Conservation (phyloP, 1,140 invertebrate species). For the Panonychus citri region DNA sequence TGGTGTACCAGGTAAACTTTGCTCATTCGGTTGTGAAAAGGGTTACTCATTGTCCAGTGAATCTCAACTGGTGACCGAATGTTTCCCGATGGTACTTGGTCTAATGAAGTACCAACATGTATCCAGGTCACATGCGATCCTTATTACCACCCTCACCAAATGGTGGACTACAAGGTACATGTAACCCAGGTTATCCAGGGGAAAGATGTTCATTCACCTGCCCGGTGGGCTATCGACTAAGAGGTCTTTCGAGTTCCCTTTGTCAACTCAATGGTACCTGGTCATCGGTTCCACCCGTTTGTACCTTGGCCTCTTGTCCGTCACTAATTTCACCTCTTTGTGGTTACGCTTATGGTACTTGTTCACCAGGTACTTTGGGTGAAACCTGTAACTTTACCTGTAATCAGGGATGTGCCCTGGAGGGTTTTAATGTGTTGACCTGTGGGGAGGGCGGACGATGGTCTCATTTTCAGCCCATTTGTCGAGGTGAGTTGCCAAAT, state of each 20-base stretch:
- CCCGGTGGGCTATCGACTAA: constrained; percentile 1
- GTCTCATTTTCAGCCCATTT: constrained; percentile 3
- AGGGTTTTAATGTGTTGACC: not conserved
- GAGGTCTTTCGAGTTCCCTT: constrained; percentile 17
- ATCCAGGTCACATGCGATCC: not conserved
- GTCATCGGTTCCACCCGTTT: constrained; percentile 13
- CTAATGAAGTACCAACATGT: not conserved
- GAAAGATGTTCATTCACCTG: constrained; percentile 6
- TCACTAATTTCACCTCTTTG: not conserved
- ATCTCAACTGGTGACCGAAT: not conserved
- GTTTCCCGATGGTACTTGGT: not conserved
- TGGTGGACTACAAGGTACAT: constrained; percentile 7
- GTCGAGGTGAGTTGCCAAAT: not conserved
- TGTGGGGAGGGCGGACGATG: constrained; percentile 7
- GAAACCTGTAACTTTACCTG: constrained; percentile 7
- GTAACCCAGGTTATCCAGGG: constrained; percentile 4
- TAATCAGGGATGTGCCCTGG: not conserved
- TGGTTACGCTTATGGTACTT: constrained; percentile 3
- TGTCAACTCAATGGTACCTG: constrained; percentile 28
- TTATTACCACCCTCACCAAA: constrained; percentile 1
- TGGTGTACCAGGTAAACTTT: constrained; percentile 1
- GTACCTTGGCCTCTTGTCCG: not conserved
- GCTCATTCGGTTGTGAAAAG: constrained; percentile 7
- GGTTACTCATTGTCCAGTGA: constrained; percentile 4
- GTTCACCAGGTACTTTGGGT: constrained; percentile 3